phyloP scores from a whole-genome alignment of 64 coral and sea anemone genomes.

The Montipora efflorescens region DNA sequence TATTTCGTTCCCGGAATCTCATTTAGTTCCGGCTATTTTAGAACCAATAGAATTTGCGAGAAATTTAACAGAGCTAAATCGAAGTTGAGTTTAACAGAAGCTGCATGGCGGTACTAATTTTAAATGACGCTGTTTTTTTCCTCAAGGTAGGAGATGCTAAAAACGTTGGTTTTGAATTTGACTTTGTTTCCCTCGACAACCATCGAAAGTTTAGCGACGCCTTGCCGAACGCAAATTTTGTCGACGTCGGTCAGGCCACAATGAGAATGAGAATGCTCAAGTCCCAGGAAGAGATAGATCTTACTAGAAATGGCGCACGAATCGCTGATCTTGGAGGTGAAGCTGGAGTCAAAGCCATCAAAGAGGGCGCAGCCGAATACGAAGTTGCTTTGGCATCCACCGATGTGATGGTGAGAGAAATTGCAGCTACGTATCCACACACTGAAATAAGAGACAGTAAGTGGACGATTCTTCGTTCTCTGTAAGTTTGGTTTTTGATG shows the following conservation, averaged over 20 bases:
- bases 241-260: slow-evolving; percentile 77
- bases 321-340: slow-evolving; percentile 84
- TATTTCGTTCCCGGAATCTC: too few species aligned
- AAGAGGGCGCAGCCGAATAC: slow-evolving; percentile 76
- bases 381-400: slow-evolving; percentile 86
- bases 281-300: slow-evolving; percentile 89
- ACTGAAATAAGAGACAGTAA: slow-evolving; percentile 91
- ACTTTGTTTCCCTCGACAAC: slow-evolving; percentile 69
- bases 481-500: too few species aligned
- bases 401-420: slow-evolving; percentile 89
- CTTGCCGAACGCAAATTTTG: slow-evolving; percentile 79
- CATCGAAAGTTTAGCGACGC: slow-evolving; percentile 72
- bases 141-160: slow-evolving; percentile 70
- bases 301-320: slow-evolving; percentile 82
- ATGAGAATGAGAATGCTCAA: slow-evolving; percentile 97
- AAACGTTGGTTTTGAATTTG: slow-evolving; percentile 85
- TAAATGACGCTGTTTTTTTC: too few species aligned
- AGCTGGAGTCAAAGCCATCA: slow-evolving; percentile 68
- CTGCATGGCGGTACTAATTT: too few species aligned
- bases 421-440: slow-evolving; percentile 83
- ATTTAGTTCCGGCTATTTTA: too few species aligned
- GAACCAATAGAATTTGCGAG: too few species aligned
- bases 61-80: too few species aligned
- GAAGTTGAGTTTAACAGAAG: too few species aligned
- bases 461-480: background rate